A percentile compares a stretch with the other conserved stretches of the same genome.
Evolutionary conservation across 2,797 vertebrate genomes (phyloP).

Genomic region (Fistularia commersonii): DNA sequence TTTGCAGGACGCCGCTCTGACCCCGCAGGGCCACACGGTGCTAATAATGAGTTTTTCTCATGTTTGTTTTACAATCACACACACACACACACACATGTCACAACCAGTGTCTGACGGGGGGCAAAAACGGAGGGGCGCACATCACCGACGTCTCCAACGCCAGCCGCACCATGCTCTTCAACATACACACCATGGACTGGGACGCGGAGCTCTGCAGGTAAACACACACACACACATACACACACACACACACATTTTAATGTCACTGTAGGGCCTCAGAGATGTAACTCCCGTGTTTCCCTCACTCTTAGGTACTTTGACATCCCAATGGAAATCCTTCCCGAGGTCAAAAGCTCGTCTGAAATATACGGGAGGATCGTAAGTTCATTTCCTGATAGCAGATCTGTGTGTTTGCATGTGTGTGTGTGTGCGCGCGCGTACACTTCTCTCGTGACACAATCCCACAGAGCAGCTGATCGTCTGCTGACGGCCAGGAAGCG

Average conservation of each 20-base stretch:
- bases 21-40: no score
- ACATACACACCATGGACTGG: slow-evolving; percentile 90
- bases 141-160: slow-evolving; percentile 94
- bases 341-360: slow-evolving; percentile 86
- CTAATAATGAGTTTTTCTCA: no score
- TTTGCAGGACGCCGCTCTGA: not conserved
- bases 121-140: slow-evolving; percentile 83
- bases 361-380: slow-evolving; percentile 92
- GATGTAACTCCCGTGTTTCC: not conserved
- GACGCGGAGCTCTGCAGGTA: slow-evolving; percentile 91
- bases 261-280: no score
- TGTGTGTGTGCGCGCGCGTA: no score
- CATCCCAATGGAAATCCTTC: slow-evolving; percentile 88
- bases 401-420: no score
- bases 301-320: slow-evolving; percentile 83
- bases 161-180: slow-evolving; percentile 93
- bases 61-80: no score
- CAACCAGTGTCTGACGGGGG: slow-evolving; percentile 90
- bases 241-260: not conserved
- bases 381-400: slow-evolving; percentile 20
- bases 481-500: no score
- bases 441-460: no score
- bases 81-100: no score
- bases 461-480: no score
- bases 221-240: slow-evolving; percentile 16